Conservation (phyloP, 2,113 vertebrate species). For the Anas platyrhynchos region DNA sequence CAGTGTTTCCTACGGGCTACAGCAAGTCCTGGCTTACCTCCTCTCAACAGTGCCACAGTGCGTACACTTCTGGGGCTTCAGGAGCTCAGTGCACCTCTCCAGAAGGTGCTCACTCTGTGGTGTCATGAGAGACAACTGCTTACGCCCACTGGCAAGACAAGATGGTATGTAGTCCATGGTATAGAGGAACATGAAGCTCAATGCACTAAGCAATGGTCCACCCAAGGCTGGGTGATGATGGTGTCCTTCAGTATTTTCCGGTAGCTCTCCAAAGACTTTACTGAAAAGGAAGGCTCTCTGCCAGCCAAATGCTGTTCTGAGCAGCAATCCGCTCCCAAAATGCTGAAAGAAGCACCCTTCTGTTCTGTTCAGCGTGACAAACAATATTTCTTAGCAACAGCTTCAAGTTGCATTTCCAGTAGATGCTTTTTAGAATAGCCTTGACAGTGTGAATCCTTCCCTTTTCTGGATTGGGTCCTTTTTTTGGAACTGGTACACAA, state of each 20-base stretch:
- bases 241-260: not conserved
- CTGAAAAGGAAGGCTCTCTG: not conserved
- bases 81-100: fast-evolving
- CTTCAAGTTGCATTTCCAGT: not conserved
- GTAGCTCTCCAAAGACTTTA: not conserved
- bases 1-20: not conserved
- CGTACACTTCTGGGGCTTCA: not conserved
- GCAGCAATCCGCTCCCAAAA: not conserved
- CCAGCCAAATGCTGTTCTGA: not conserved
- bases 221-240: not conserved
- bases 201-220: not conserved
- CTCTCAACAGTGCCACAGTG: fast-evolving
- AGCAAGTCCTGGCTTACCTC: not conserved
- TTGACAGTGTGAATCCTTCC: not conserved
- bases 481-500: not conserved
- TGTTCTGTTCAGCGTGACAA: not conserved
- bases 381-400: conserved; percentile 8
- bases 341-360: not conserved
- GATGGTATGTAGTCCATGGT: too few relatives aligned
- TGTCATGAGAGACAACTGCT: not conserved
- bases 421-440: not conserved
- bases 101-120: not conserved
- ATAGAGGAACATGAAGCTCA: not conserved
- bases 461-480: not conserved
- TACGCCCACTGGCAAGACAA: not conserved